Base-by-base conservation (phyloP, 2,888 invertebrate species). In the Halictus quadricinctus region DNA sequence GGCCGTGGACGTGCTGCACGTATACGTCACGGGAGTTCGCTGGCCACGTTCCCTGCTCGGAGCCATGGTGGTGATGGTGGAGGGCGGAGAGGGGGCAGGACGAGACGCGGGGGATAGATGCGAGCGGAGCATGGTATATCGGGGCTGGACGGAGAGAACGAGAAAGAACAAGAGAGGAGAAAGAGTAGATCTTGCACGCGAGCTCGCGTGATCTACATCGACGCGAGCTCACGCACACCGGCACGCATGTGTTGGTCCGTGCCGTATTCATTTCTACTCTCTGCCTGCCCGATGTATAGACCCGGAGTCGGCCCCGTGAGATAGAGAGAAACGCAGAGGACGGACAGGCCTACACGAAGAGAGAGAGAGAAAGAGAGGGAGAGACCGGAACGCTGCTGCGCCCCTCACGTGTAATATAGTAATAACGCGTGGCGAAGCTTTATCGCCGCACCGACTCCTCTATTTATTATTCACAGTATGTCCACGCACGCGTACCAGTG, bases 151-250 rank as follows among this genome's bases (percentile, higher is more conserved):
- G 41, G 81, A 58, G 54, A 69, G 74, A 80, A 80, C 74, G 77
- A 82, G 74, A 70, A 2, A 36, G 36, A 36, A 36, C 36, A 4
- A 36, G 36, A 36, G 81, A 46, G 79, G 79, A 60, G 72, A 73
- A 74, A 83, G 86, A 85, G 81, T 79, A 64, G 86, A 88, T 90
- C 89, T 90, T 87, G 91, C 94, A 94, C 94, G 94, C 94, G 91
- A 94, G 88, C 91, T 94, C 92, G 94, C 94, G 94, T 94, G 94
- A 92, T 91, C 89, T 85, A 88, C 91, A 92, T 91, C 87, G 87
- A 88, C 89, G 87, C 88, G 76, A 58, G 69, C 75, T 80, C 85
- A 79, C 86, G 81, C 83, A 81, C 81, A 70, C 83, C 64, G 83
- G 50, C 69, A 66, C 50, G 15, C 74, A 25, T 66, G 79, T 69